Conservation (phyloP, 2,888 invertebrate genomes). For the Noctua janthina region DNA sequence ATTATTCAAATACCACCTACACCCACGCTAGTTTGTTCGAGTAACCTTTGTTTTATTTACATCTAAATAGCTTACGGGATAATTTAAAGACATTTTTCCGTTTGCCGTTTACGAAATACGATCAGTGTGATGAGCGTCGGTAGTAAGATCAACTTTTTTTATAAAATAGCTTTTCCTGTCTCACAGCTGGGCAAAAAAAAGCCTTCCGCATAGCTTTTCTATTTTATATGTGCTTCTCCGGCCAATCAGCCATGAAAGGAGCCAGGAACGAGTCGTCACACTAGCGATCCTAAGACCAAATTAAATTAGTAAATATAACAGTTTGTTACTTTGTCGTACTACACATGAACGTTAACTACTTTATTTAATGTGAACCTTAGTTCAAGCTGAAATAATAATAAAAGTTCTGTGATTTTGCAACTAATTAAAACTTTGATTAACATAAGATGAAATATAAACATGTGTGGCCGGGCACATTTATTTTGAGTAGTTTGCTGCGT, state of each 20-base stretch:
- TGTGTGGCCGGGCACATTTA: conserved; percentile 22
- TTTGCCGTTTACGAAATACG: neutral
- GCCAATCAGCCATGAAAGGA: neutral
- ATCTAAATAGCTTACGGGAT: neutral
- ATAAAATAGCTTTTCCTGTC: neutral
- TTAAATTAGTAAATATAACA: neutral
- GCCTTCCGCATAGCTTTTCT: neutral
- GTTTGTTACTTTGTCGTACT: neutral
- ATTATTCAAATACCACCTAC: neutral
- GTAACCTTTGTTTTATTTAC: neutral
- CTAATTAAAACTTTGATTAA: conserved; percentile 31
- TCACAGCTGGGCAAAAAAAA: neutral
- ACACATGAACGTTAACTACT: neutral
- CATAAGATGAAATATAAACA: conserved; percentile 17
- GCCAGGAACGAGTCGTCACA: neutral
- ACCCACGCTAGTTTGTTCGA: neutral
- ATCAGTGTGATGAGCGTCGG: no score
- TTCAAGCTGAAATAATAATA: conserved; percentile 11
- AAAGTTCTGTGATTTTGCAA: conserved; percentile 3
- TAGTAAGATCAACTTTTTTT: neutral
- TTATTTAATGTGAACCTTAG: neutral
- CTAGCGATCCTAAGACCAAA: neutral
- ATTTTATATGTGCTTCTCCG: neutral
- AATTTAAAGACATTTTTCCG: neutral
- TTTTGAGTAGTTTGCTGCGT: conserved; percentile 30